Conservation (phyloP, 2,797 vertebrate genomes). For the Oreochromis mossambicus region DNA sequence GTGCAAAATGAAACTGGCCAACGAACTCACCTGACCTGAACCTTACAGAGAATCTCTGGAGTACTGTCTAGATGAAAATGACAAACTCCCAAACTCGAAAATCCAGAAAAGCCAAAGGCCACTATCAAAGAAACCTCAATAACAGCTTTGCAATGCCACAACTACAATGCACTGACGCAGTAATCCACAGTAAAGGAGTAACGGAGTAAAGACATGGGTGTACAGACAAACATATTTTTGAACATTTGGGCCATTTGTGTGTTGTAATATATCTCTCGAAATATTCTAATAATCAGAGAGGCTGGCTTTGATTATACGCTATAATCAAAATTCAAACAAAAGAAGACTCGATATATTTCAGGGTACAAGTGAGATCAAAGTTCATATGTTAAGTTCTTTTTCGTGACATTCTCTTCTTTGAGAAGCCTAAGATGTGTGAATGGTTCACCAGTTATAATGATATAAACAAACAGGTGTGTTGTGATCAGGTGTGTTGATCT, state of each 20-base stretch:
- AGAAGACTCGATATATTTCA: not conserved
- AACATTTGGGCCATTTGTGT: not conserved
- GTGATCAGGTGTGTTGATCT: not conserved
- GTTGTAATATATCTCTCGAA: not conserved
- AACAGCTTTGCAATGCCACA: not conserved
- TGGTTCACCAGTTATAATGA: not conserved
- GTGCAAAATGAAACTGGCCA: not conserved
- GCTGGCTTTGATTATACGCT: not conserved
- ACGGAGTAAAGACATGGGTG: not conserved
- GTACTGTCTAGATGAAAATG: not conserved
- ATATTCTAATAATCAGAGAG: not conserved
- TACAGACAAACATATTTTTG: not conserved
- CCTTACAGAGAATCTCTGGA: not conserved
- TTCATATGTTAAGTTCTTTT: not conserved
- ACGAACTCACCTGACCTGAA: not conserved
- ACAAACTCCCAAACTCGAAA: not conserved
- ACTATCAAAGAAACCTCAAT: not conserved
- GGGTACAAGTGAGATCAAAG: not conserved
- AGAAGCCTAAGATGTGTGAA: no score
- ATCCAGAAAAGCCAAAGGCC: not conserved
- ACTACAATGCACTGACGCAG: not conserved
- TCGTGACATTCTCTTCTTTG: not conserved
- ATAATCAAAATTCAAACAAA: not conserved
- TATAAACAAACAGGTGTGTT: not conserved
- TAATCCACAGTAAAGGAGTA: not conserved